Percentiles rank a stretch among this genome's conserved stretches.
Conservation (phyloP, 2,797 vertebrate species). For the Dicrostonyx torquatus region DNA sequence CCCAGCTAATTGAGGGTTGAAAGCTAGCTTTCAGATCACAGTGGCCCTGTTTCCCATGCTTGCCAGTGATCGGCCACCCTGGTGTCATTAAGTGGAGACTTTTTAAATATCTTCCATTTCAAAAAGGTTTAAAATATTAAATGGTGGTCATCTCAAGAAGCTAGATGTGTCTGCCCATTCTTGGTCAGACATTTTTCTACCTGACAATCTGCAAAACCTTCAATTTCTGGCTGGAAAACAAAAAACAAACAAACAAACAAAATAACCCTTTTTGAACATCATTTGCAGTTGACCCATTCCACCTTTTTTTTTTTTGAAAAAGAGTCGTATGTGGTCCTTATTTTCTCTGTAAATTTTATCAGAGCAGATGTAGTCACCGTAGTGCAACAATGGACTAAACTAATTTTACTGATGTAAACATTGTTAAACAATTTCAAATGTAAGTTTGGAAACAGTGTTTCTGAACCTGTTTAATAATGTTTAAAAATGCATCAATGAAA, state of each 20-base stretch:
- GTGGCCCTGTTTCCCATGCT: conserved; percentile 63
- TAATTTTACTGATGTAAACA: conserved; percentile 76
- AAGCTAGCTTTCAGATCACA: conserved; percentile 61
- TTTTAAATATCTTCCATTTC: conserved; percentile 65
- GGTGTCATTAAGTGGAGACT: conserved; percentile 36
- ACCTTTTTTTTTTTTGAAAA: neutral
- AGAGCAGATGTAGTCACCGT: conserved; percentile 67
- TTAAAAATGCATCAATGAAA: conserved; percentile 79
- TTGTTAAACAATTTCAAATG: conserved; percentile 73
- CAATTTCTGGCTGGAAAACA: conserved; percentile 26
- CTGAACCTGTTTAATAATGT: conserved; percentile 77
- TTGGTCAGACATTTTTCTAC: conserved; percentile 44
- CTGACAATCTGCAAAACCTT: conserved; percentile 46
- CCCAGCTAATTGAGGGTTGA: conserved; percentile 67
- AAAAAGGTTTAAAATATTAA: conserved; percentile 60
- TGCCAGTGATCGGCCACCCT: conserved; percentile 64
- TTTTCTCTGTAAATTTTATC: conserved; percentile 58
- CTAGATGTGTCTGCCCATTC: conserved; percentile 3
- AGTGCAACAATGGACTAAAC: conserved; percentile 36
- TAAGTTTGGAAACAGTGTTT: conserved; percentile 75
- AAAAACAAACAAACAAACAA: neutral
- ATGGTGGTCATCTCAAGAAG: conserved; percentile 42
- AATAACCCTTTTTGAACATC: neutral
- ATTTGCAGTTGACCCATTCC: neutral
- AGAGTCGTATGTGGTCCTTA: neutral